phyloP scores from a whole-genome alignment of 2,113 vertebrate species.

The Pygathrix nemaeus region DNA sequence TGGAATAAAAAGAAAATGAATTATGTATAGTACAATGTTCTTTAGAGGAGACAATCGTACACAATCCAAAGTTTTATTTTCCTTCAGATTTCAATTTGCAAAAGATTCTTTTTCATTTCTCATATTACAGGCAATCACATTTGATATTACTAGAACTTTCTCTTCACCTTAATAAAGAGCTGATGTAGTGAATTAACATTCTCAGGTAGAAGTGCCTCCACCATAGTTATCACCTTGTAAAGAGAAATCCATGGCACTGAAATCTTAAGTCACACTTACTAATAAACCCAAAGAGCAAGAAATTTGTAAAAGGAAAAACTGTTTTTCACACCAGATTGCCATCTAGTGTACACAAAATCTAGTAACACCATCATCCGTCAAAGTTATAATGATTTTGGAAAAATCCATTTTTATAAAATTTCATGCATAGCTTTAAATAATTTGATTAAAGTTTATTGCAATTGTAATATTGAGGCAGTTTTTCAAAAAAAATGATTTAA shows the following conservation, averaged over 20 bases:
- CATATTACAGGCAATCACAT: background rate
- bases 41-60: background rate
- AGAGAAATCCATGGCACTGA: background rate
- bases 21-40: background rate
- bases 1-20: background rate
- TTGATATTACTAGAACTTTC: background rate
- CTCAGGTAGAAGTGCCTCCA: background rate
- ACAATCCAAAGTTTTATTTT: background rate
- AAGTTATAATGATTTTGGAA: background rate
- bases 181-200: background rate
- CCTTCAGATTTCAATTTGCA: background rate
- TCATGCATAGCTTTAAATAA: background rate
- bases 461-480: background rate
- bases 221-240: background rate
- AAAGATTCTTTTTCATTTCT: background rate
- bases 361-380: background rate
- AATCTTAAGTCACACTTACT: background rate
- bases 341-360: background rate
- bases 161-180: background rate
- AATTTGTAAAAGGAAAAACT: background rate
- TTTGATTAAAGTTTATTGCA: background rate
- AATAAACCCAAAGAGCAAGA: background rate
- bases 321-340: background rate
- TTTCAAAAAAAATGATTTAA: background rate
- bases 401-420: background rate